Evolutionary conservation across 1,140 invertebrate genomes (phyloP).

Genomic region (Caerostris extrusa): DNA sequence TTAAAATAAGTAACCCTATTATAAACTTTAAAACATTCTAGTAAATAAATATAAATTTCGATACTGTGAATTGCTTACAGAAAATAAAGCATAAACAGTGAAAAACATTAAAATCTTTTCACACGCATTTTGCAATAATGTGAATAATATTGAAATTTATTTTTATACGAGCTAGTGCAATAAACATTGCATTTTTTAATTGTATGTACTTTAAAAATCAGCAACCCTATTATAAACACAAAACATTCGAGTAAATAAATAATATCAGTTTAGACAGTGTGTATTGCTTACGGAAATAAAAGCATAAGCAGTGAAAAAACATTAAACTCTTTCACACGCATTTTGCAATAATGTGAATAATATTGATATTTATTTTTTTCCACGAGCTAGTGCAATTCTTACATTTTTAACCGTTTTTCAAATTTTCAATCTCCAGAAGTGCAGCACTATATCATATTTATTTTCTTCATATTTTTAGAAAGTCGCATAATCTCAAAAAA

Average conservation of each 20-base stretch:
- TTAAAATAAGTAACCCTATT: too few species aligned
- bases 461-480: slow-evolving; percentile 40
- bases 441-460: background rate
- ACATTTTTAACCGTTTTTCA: slow-evolving; percentile 7
- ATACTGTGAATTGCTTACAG: background rate
- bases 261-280: background rate
- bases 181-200: background rate
- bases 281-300: background rate
- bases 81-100: too few species aligned
- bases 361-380: background rate
- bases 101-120: background rate
- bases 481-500: slow-evolving; percentile 32
- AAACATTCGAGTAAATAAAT: too few species aligned
- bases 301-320: background rate
- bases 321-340: background rate
- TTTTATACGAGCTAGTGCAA: background rate
- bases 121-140: background rate
- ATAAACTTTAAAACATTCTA: too few species aligned
- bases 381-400: background rate
- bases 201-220: too few species aligned
- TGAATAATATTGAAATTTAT: background rate
- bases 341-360: slow-evolving; percentile 7
- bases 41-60: too few species aligned
- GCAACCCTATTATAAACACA: too few species aligned
- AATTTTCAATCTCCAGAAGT: background rate